Percentiles rank a stretch among this genome's conserved stretches.
Conservation (phyloP, 2,113 vertebrate species). For the Takifugu bimaculatus region DNA sequence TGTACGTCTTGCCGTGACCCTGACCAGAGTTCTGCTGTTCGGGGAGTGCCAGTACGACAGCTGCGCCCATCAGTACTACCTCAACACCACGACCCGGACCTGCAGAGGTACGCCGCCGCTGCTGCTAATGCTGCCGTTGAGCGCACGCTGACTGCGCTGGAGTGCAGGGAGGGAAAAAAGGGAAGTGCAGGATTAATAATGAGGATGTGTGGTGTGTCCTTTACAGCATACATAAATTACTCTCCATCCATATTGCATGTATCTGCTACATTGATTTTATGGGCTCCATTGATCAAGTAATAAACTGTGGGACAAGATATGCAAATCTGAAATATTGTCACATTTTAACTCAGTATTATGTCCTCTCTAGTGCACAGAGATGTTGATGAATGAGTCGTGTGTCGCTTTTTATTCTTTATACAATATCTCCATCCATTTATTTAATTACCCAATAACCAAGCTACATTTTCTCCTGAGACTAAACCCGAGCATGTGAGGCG, state of each 20-base stretch:
- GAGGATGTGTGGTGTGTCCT: slow-evolving; percentile 8
- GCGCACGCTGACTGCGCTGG: background rate
- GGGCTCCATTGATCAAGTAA: slow-evolving; percentile 40
- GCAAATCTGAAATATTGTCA: slow-evolving; percentile 20
- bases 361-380: slow-evolving; percentile 5
- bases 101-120: slow-evolving; percentile 81
- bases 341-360: slow-evolving; percentile 14
- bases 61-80: slow-evolving; percentile 91
- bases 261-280: slow-evolving; percentile 24
- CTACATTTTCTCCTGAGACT: background rate
- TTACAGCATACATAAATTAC: slow-evolving; percentile 47
- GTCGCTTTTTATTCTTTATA: background rate
- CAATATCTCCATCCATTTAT: slow-evolving; percentile 10
- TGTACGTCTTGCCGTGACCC: slow-evolving; percentile 86
- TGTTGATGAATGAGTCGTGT: slow-evolving; percentile 26
- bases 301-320: slow-evolving; percentile 37
- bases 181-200: slow-evolving; percentile 15
- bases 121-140: too few relatives aligned
- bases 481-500: background rate
- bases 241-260: slow-evolving; percentile 36
- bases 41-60: slow-evolving; percentile 88
- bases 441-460: slow-evolving; percentile 14
- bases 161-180: background rate
- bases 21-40: slow-evolving; percentile 84
- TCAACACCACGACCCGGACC: slow-evolving; percentile 78